A percentile compares a stretch with the other conserved stretches of the same genome.
phyloP scores from a whole-genome alignment of 2,113 vertebrate genomes.

The Cacatua alba region DNA sequence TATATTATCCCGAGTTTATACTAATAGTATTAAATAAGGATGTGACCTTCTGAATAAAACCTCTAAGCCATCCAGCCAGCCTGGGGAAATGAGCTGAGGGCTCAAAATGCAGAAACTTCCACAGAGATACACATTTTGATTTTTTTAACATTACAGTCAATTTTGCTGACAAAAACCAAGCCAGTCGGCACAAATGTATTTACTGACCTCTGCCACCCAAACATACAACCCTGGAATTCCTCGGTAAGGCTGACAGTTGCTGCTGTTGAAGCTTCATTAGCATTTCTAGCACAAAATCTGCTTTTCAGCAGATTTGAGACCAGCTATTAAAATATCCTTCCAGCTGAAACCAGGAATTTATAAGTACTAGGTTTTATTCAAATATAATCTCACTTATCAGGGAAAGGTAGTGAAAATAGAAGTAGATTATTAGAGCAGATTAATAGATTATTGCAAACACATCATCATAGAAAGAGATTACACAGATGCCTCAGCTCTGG shows the following conservation, averaged over 20 bases:
- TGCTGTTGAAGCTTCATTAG: neutral
- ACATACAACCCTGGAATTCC: neutral
- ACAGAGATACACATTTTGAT: neutral
- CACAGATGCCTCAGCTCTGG: fast-evolving
- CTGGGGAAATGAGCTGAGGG: neutral
- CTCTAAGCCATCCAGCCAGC: neutral
- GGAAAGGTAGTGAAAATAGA: neutral
- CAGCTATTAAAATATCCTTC: neutral
- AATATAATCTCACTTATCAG: slow-evolving; percentile 1
- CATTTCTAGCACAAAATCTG: slow-evolving; percentile 20
- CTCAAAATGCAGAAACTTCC: neutral
- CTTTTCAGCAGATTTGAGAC: slow-evolving; percentile 27
- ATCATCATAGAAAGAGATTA: neutral
- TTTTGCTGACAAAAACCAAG: slow-evolving; percentile 14
- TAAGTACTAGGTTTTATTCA: slow-evolving; percentile 13
- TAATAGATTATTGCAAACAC: neutral
- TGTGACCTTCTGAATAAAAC: neutral
- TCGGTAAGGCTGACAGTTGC: neutral
- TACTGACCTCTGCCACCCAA: neutral
- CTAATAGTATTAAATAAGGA: neutral
- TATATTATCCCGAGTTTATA: neutral
- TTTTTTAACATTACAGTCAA: neutral
- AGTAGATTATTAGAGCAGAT: slow-evolving; percentile 6
- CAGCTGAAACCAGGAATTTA: neutral
- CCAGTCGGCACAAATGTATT: neutral